Percentiles rank a stretch among this genome's conserved stretches.
Evolutionary conservation across 2,797 vertebrate species (phyloP).

Genomic region (Micropoecilia bifurca): DNA sequence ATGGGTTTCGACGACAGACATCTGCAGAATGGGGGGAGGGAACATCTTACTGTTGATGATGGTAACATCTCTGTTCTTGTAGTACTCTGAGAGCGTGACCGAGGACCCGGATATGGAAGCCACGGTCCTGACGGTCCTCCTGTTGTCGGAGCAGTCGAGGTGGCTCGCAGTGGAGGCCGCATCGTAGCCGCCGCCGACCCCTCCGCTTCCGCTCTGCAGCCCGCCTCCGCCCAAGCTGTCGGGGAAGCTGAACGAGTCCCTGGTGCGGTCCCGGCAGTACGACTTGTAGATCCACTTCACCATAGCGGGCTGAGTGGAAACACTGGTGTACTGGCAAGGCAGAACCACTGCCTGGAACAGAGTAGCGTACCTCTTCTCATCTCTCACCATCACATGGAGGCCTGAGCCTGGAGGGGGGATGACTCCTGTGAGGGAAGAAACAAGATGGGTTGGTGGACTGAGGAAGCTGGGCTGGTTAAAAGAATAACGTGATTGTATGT

Average conservation of each 20-base stretch:
- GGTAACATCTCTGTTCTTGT: conserved; percentile 91
- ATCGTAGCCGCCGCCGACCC: conserved; percentile 60
- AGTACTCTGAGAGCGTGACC: conserved; percentile 90
- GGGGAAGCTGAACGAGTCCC: conserved; percentile 83
- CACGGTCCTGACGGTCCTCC: conserved; percentile 89
- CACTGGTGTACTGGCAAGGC: conserved; percentile 89
- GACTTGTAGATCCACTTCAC: conserved; percentile 96
- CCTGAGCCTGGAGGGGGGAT: conserved; percentile 67
- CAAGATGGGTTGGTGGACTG: conserved; percentile 13
- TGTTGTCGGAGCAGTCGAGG: conserved; percentile 90
- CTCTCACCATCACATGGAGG: conserved; percentile 86
- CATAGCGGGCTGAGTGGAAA: conserved; percentile 87
- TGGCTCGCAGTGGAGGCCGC: conserved; percentile 78
- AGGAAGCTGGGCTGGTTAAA: conserved; percentile 2
- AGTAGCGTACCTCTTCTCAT: conserved; percentile 88
- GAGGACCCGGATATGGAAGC: conserved; percentile 90
- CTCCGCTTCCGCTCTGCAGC: conserved; percentile 20
- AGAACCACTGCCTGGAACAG: conserved; percentile 91
- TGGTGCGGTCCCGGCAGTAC: conserved; percentile 90
- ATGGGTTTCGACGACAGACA: not conserved
- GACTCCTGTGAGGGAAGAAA: conserved; percentile 49
- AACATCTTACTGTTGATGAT: conserved; percentile 87
- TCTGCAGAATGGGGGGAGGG: not conserved
- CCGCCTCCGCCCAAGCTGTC: conserved; percentile 61
- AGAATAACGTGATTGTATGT: not conserved